Conservation (phyloP, 2,888 invertebrate genomes). For the Syrphus vitripennis region DNA sequence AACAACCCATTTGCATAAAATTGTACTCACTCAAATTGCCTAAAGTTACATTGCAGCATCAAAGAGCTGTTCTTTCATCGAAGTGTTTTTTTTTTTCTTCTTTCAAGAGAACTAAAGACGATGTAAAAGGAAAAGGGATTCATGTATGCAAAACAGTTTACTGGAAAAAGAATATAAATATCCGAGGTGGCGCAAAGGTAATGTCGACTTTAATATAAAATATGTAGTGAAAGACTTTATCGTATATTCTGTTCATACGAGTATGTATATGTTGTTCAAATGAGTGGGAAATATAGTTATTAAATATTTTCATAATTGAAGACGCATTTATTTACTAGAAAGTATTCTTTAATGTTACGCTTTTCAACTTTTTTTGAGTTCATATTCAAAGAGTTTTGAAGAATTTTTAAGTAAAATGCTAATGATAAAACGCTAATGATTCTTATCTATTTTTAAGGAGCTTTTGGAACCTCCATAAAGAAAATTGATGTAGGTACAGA, state of each 20-base stretch:
- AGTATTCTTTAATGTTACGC: too few relatives aligned
- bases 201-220: conserved; percentile 38
- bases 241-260: not conserved
- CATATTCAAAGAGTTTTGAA: too few relatives aligned
- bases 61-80: conserved; percentile 32
- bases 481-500: too few relatives aligned
- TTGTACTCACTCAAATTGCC: conserved; percentile 59
- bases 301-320: too few relatives aligned
- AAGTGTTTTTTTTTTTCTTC: not conserved
- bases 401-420: too few relatives aligned
- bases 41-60: conserved; percentile 57
- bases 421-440: too few relatives aligned
- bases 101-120: not conserved
- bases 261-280: not conserved
- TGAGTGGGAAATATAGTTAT: not conserved
- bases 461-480: too few relatives aligned
- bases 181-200: conserved; percentile 2
- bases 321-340: too few relatives aligned
- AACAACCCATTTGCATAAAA: conserved; percentile 65
- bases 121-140: conserved; percentile 9
- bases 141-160: conserved; percentile 48
- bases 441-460: too few relatives aligned
- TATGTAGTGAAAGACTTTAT: not conserved
- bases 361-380: too few relatives aligned
- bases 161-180: not conserved